A percentile compares a stretch with the other conserved stretches of the same genome.
These are phyloP conservation scores for Spodoptera litura DNA, from an alignment of 1,140 invertebrate genomes.

Conservation along the genomic window DNA sequence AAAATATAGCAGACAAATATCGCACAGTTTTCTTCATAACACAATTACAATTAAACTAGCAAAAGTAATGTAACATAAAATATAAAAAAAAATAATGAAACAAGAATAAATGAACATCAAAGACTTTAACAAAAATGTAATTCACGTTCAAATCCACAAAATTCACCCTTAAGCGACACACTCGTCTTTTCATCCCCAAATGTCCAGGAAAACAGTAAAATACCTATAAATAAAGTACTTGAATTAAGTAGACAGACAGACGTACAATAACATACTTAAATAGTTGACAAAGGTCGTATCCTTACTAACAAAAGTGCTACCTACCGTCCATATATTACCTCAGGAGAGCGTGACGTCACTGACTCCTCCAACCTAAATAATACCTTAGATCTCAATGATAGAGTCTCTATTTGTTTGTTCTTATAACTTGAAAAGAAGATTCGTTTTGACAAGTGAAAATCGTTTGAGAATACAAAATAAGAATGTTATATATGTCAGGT, in stretches of 20 bases:
- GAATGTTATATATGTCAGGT: slow-evolving; percentile 11
- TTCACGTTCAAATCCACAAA: not conserved
- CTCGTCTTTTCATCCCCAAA: slow-evolving; percentile 7
- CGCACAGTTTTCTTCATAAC: too few relatives aligned
- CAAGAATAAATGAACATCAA: too few relatives aligned
- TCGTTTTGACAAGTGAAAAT: slow-evolving; percentile 39
- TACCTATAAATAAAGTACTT: slow-evolving; percentile 21
- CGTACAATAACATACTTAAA: slow-evolving; percentile 13
- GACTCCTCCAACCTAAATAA: slow-evolving; percentile 16
- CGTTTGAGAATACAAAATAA: slow-evolving; percentile 14
- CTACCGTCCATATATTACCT: slow-evolving; percentile 33
- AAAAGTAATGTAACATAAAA: too few relatives aligned
- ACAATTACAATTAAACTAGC: too few relatives aligned
- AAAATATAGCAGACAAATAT: too few relatives aligned
- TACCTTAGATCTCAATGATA: not conserved
- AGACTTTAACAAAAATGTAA: too few relatives aligned
- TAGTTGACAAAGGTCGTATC: slow-evolving; percentile 30
- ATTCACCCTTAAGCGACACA: not conserved
- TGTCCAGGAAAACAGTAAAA: slow-evolving; percentile 11
- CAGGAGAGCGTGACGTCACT: slow-evolving; percentile 20
- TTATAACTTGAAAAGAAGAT: not conserved
- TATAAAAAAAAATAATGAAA: too few relatives aligned
- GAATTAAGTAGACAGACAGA: slow-evolving; percentile 40
- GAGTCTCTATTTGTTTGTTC: slow-evolving; percentile 22
- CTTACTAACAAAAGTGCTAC: slow-evolving; percentile 12